Conservation (phyloP, 2,888 invertebrate species). For the Congeria kusceri region DNA sequence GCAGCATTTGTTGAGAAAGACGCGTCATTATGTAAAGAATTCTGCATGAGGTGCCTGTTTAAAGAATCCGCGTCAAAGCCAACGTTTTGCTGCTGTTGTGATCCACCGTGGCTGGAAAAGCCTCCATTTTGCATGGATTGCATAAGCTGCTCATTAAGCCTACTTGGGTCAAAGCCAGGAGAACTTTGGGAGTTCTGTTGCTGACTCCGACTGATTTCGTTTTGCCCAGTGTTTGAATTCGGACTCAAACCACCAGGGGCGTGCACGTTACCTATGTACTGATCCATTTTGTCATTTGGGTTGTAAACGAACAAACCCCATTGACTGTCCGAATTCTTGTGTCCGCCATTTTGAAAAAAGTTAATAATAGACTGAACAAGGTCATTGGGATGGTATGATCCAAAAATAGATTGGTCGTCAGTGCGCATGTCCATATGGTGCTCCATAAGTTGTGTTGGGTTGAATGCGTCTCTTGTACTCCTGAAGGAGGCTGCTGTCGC, state of each 20-base stretch:
- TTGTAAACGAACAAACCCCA: constrained; percentile 55
- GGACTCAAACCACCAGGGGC: constrained; percentile 42
- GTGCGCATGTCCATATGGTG: constrained; percentile 60
- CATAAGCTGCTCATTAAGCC: constrained; percentile 46
- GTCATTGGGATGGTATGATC: constrained; percentile 62
- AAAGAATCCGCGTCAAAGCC: constrained; percentile 47
- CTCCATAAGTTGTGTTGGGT: constrained; percentile 59
- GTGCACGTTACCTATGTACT: constrained; percentile 38
- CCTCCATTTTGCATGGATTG: constrained; percentile 10
- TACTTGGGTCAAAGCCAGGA: constrained; percentile 49
- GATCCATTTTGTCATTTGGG: constrained; percentile 49
- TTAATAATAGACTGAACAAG: constrained; percentile 41
- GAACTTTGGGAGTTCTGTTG: not conserved
- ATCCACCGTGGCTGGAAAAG: not conserved
- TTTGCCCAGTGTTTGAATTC: not conserved
- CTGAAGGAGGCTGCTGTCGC: no score
- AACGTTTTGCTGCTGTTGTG: not conserved
- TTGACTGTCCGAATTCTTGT: constrained; percentile 14
- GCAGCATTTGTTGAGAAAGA: no score
- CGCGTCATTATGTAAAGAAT: not conserved
- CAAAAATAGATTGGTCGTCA: constrained; percentile 48
- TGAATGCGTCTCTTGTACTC: constrained; percentile 35
- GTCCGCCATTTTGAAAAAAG: constrained; percentile 43
- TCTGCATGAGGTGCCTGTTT: constrained; percentile 41
- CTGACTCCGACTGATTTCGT: not conserved